These are phyloP conservation scores for Drosophila putrida DNA, from an alignment of 2,888 invertebrate genomes.

Conservation along the genomic window DNA sequence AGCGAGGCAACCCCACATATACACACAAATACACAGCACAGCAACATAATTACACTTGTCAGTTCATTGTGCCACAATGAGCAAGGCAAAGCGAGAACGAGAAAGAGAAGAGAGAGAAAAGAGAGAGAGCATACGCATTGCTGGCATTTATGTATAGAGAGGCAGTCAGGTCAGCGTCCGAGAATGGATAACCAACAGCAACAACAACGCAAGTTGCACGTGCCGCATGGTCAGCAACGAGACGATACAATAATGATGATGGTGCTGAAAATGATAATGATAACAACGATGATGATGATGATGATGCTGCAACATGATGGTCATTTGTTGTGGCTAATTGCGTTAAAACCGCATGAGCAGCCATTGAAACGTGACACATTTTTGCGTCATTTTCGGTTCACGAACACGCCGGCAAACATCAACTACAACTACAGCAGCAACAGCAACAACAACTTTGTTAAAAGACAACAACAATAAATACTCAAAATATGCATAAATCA, in stretches of 20 bases:
- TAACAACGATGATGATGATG: slow-evolving; percentile 43
- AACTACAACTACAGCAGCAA: slow-evolving; percentile 16
- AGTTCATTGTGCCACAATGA: slow-evolving; percentile 79
- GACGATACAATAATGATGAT: slow-evolving; percentile 21
- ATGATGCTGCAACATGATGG: slow-evolving; percentile 43
- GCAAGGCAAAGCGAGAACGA: slow-evolving; percentile 10
- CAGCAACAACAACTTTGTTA: neutral
- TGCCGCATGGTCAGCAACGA: slow-evolving; percentile 45
- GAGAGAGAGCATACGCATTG: slow-evolving; percentile 3
- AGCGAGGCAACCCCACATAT: slow-evolving; percentile 40
- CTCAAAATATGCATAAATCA: slow-evolving; percentile 55
- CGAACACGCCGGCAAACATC: slow-evolving; percentile 6
- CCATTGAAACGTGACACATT: slow-evolving; percentile 74
- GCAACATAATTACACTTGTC: slow-evolving; percentile 79
- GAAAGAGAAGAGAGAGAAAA: neutral
- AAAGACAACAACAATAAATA: slow-evolving; percentile 22
- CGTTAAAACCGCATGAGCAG: slow-evolving; percentile 72
- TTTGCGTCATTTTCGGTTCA: slow-evolving; percentile 55
- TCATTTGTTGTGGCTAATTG: slow-evolving; percentile 74
- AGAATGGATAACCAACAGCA: slow-evolving; percentile 28
- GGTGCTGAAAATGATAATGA: slow-evolving; percentile 33
- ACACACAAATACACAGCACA: slow-evolving; percentile 35
- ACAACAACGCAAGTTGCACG: slow-evolving; percentile 56
- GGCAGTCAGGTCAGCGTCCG: slow-evolving; percentile 46
- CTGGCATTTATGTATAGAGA: slow-evolving; percentile 15